Base-by-base conservation (phyloP, 2,113 vertebrate genomes). In the Paracanthobrama guichenoti region DNA sequence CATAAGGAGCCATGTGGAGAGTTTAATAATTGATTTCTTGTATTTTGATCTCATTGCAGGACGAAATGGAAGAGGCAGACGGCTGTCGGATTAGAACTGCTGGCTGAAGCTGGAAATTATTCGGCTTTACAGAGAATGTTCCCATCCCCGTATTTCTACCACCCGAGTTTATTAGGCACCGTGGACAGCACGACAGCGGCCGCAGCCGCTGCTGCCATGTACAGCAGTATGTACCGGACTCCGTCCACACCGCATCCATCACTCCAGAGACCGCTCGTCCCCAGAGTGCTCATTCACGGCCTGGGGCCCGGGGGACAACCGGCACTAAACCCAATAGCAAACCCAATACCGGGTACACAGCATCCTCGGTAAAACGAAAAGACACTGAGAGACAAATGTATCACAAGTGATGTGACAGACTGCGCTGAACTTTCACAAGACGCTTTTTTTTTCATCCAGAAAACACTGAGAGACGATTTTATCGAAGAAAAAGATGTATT, bases 141-240 rank as follows among this genome's bases (percentile, higher is more conserved):
- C 91, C 97, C 98, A 0, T 99, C 97, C 60, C 97, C 97, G 79
- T 99, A 98, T 91, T 98, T 99, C 95, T 99, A 98, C 91, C 98
- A 98, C 88, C 98, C 98, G 6, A 98, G 97, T 86, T 92, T 99
- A 90, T 92, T 99, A 89, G 96, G 97, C 88, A 96, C 96, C 88
- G 96, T 99, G 96, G 97, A 99, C 96, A 96, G 96, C 91, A 96
- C 96, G 2, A 96, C 97, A 13, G 97, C 98, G 9, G 97, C 98
- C 0, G 97, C 98, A 0, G 97, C 97, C 0, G 98, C 97, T 14
- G 97, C 97, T 5, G 97, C 97, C 77, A 98, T 99, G 97, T 99
- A 98, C 96, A 98, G 96, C 94, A 97, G 96, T 89, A 98, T 99
- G 96, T 99, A 99, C 93, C 96, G 98, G 96, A 98, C 97, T 97